Percentiles rank a stretch among this genome's conserved stretches.
These are phyloP conservation scores for Falco novaeseelandiae DNA, from an alignment of 2,797 vertebrate species.

Conservation along the genomic window DNA sequence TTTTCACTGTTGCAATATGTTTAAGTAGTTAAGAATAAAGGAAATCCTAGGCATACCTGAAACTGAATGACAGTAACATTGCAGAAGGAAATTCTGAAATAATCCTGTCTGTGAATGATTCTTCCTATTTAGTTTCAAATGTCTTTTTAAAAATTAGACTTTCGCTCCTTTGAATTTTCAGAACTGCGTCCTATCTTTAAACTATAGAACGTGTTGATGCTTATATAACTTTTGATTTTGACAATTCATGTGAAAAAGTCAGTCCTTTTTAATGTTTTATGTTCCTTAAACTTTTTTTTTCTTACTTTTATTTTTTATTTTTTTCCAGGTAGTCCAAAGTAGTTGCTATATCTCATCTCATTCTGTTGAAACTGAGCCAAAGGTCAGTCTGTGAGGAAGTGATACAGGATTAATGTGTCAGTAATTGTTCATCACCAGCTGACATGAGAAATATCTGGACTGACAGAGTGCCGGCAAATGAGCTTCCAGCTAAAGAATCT, in stretches of 20 bases:
- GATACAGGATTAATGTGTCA: slow-evolving; percentile 56
- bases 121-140: neutral
- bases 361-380: slow-evolving; percentile 35
- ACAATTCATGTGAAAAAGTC: neutral
- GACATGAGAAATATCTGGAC: slow-evolving; percentile 49
- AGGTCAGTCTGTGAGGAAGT: slow-evolving; percentile 31
- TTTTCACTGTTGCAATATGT: neutral
- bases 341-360: neutral
- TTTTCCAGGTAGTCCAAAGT: neutral
- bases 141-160: neutral
- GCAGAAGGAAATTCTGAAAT: neutral
- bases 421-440: slow-evolving; percentile 60
- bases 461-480: slow-evolving; percentile 31
- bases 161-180: neutral
- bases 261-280: neutral
- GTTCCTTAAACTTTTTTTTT: neutral
- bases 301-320: neutral
- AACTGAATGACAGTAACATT: neutral
- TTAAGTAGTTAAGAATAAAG: neutral
- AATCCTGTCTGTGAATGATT: neutral
- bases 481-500: slow-evolving; percentile 48
- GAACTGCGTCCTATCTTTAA: neutral
- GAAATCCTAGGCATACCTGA: neutral
- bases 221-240: neutral
- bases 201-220: neutral